phyloP scores from a whole-genome alignment of 2,888 invertebrate species.

The Pseudococcus longispinus region DNA sequence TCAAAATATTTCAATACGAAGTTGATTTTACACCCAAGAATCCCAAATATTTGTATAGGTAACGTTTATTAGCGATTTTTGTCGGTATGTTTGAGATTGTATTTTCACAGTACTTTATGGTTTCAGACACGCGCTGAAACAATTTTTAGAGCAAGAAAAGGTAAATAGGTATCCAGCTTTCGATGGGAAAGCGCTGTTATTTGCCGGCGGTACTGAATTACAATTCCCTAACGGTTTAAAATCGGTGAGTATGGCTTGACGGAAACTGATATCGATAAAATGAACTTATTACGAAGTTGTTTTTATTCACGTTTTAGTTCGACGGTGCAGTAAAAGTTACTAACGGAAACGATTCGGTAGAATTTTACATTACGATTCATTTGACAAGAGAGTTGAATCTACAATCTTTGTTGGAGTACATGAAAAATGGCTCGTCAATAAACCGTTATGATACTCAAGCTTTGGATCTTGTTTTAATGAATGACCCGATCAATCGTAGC shows the following conservation, averaged over 20 bases:
- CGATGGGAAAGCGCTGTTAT: background rate
- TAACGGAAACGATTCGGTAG: background rate
- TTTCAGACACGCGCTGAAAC: background rate
- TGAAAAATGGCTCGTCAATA: background rate
- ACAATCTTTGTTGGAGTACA: background rate
- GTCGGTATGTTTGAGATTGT: background rate
- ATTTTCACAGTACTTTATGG: background rate
- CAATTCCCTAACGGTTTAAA: background rate
- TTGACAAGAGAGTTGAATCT: background rate
- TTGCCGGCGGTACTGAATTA: background rate
- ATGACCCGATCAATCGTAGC: background rate
- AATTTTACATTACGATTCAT: background rate
- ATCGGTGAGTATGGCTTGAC: background rate
- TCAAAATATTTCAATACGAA: background rate
- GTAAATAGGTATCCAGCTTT: background rate
- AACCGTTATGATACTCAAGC: background rate
- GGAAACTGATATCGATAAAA: background rate
- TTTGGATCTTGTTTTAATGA: background rate
- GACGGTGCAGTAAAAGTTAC: background rate
- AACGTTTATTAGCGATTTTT: background rate
- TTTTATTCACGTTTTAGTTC: background rate
- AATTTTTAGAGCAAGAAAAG: background rate
- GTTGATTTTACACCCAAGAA: background rate
- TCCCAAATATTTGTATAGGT: background rate
- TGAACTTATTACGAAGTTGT: background rate